Base-by-base conservation (phyloP, 1,140 invertebrate genomes). In the Diorhabda carinulata region DNA sequence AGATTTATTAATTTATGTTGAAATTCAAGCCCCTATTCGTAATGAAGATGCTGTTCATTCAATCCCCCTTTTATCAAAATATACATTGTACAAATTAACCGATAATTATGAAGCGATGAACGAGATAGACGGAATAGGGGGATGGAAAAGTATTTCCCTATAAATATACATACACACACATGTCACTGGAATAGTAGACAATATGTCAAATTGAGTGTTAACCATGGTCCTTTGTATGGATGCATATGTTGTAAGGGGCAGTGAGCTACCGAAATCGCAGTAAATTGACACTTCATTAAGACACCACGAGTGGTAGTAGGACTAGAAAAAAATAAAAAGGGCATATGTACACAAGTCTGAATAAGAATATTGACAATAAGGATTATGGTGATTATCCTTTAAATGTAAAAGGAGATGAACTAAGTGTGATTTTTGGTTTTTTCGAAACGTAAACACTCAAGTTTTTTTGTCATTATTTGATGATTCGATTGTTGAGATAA, bases 131-230 rank as follows among this genome's bases (percentile, higher is more conserved):
- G 62, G 42, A 10, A 45, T 45, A 47, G 52, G 42, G 10, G 44
- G 25, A 64, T 40, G 45, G 10, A 43, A 45, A 47, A 45, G 42
- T 10, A 43, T 40, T 64, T 45, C 62, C 62, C 62, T 25, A 57
- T 25, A 25, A 25, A 57, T 25, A 6, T 25, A 57, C 6, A 10
- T n/a, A 60, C 62, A 45, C 43, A 45, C 62, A 64, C 62, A 64
- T 64, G 62, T 64, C 62, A 45, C 62, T 64, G 52, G 62, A 64
- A 40, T n/a, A 57, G 60, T 7, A 57, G 44, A 78, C 78, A 78
- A 78, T 79, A 79, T 77, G 78, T 76, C 76, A 79, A 79, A 79
- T 79, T 79, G 78, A 77, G 78, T 79, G 78, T 79, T 74, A 79
- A 79, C 78, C 70, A 74, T 65, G 59, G 43, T 60, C 68, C 64